Base-by-base conservation (phyloP, 1,140 invertebrate species). In the Conus ventricosus region DNA sequence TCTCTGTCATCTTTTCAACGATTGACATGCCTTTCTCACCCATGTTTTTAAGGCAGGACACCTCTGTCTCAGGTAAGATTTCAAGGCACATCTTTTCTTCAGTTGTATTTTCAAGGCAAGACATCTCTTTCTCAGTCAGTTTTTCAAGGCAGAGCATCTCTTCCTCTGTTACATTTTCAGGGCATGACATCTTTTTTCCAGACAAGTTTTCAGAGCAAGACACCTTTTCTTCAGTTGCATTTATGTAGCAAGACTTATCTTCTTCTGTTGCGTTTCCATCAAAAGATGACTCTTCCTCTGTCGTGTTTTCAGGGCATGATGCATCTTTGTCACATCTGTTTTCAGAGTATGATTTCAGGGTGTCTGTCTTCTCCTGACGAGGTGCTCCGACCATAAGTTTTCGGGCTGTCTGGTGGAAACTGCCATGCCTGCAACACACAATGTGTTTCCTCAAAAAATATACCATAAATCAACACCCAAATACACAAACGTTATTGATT, bases 291-390 rank as follows among this genome's bases (percentile, higher is more conserved):
- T 67, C 11, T n/a, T 25, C 13, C 63, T 60, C 13, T 6, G 25
- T 60, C 3, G 39, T 39, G 13, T 55, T 6, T n/a, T 63, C 84
- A 3, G 55, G 27, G 0, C 27, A n/a, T 25, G 57, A 57, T 17
- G 17, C 57, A 8, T 0, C 11, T 39, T 27, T 67, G 63, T 67
- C 84, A 20, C 25, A 63, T 25, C 20, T 27, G 39, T 39, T 67
- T 55, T 51, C 27, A 75, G 25, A 6, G 63, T 51, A 84, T 5
- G 60, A 17, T 53, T 85, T 85, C 27, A 55, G 63, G 39, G 10
- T 20, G 53, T 85, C 84, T 51, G 27, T 53, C 27, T 85, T 85
- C 51, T 85, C 84, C 25, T 67, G n/a, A 51, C 51, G 25, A 4
- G 60, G 84, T 4, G 27, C 20, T 53, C 39, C 51, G 11, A 23